These are phyloP conservation scores for Tympanuchus pallidicinctus DNA, from an alignment of 2,113 vertebrate genomes.

Conservation along the genomic window DNA sequence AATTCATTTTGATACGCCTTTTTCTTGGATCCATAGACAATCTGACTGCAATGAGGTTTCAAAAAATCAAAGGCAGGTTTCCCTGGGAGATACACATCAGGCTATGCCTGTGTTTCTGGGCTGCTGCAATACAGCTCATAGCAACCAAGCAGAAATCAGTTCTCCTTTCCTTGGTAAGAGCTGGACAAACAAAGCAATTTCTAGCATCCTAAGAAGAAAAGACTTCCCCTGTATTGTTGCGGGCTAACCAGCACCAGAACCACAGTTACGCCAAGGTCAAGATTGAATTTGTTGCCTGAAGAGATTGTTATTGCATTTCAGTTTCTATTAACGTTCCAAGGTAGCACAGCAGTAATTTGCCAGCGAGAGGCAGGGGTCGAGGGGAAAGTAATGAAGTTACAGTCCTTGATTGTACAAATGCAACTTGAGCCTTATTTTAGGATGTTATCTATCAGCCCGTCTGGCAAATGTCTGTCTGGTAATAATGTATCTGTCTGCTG, in stretches of 20 bases:
- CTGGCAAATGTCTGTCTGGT: slow-evolving; percentile 67
- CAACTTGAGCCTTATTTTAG: slow-evolving; percentile 64
- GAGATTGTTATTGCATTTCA: neutral
- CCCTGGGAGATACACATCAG: slow-evolving; percentile 44
- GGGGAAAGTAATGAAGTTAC: slow-evolving; percentile 40
- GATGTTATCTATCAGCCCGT: slow-evolving; percentile 68
- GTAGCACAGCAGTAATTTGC: neutral
- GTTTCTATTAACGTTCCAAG: neutral
- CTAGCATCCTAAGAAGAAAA: neutral
- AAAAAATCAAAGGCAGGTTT: slow-evolving; percentile 47
- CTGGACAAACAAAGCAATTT: slow-evolving; percentile 22
- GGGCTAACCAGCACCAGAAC: neutral
- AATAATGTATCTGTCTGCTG: slow-evolving; percentile 65
- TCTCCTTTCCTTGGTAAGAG: neutral
- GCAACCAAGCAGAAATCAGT: slow-evolving; percentile 20
- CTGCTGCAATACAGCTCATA: neutral
- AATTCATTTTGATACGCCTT: neutral
- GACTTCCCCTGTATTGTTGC: neutral
- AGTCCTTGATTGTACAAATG: neutral
- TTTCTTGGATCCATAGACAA: neutral
- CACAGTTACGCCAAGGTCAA: neutral
- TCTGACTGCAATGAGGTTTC: neutral
- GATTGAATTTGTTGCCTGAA: neutral
- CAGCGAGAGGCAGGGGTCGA: neutral
- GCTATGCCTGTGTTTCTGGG: neutral